A percentile compares a stretch with the other conserved stretches of the same genome.
phyloP scores from a whole-genome alignment of 2,888 invertebrate species.

The Volucella inflata region DNA sequence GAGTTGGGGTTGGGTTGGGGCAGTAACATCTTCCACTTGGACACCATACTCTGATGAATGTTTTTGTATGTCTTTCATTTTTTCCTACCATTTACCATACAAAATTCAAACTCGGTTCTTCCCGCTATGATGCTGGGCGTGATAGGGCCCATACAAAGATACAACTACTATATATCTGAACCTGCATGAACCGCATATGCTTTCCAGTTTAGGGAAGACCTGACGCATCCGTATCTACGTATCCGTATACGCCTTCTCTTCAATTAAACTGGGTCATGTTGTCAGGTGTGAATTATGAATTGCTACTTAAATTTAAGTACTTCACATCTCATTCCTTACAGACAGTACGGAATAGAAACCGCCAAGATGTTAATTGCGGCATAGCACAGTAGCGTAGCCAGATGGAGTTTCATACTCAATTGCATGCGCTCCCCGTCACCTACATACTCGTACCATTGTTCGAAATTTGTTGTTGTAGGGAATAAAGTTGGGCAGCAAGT shows the following conservation, averaged over 20 bases:
- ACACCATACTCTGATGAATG: conserved; percentile 33
- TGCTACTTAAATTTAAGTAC: conserved; percentile 67
- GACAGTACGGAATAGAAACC: conserved; percentile 21
- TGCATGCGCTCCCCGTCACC: conserved; percentile 8
- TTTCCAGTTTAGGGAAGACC: conserved; percentile 27
- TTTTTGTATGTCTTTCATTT: conserved; percentile 20
- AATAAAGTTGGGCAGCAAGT: background rate
- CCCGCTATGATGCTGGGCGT: conserved; percentile 62
- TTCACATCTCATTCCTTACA: conserved; percentile 21
- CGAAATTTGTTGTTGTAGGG: conserved; percentile 63
- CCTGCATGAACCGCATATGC: background rate
- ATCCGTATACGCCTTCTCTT: background rate
- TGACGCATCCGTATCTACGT: conserved; percentile 52
- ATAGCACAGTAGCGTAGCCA: conserved; percentile 43
- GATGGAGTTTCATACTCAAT: background rate
- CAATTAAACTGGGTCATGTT: conserved; percentile 67
- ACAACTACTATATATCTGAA: too few relatives aligned
- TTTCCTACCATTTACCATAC: background rate
- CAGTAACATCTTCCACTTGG: conserved; percentile 44
- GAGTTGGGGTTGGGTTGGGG: conserved; percentile 7
- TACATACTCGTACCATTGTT: conserved; percentile 47
- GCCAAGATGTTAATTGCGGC: conserved; percentile 64
- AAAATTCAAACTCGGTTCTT: conserved; percentile 27
- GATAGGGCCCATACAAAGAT: conserved; percentile 8
- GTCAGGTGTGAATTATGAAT: conserved; percentile 74